phyloP scores from a whole-genome alignment of 2,888 invertebrate genomes.

The Pristionchus exspectatus region DNA sequence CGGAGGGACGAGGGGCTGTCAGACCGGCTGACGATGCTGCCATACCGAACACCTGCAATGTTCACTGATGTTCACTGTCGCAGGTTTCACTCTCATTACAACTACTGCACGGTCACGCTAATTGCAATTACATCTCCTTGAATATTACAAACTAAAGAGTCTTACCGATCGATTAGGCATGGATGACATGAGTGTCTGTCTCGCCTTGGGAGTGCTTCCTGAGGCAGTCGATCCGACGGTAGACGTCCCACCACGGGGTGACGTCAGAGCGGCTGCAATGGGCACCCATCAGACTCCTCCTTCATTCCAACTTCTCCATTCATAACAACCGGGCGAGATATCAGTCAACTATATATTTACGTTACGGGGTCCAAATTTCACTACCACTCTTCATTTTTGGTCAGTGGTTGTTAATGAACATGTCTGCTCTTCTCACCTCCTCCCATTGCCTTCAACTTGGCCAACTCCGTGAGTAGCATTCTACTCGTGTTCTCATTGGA shows the following conservation, averaged over 20 bases:
- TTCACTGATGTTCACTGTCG: too few relatives aligned
- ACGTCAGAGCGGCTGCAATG: neutral
- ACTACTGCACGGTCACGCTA: too few relatives aligned
- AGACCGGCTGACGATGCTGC: constrained; percentile 54
- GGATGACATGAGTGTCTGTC: constrained; percentile 49
- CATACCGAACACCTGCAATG: constrained; percentile 44
- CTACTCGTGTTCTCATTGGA: neutral
- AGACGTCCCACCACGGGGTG: constrained; percentile 49
- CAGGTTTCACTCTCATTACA: neutral
- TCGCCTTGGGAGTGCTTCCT: constrained; percentile 8
- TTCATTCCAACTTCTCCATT: neutral
- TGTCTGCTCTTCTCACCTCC: neutral
- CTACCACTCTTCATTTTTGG: too few relatives aligned
- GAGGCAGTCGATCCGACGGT: neutral
- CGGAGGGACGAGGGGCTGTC: constrained; percentile 34
- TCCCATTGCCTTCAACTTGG: constrained; percentile 44
- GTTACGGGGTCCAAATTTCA: too few relatives aligned
- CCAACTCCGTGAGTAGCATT: constrained; percentile 46
- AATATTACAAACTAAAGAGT: too few relatives aligned
- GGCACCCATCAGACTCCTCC: neutral
- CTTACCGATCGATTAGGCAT: constrained; percentile 52
- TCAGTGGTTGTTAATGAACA: neutral
- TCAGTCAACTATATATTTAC: neutral
- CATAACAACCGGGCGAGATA: too few relatives aligned
- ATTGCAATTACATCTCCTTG: too few relatives aligned